Evolutionary conservation across 1,140 invertebrate genomes (phyloP), one percentile per base, ranked within the genome.

Genomic region (Cylas formicarius): DNA sequence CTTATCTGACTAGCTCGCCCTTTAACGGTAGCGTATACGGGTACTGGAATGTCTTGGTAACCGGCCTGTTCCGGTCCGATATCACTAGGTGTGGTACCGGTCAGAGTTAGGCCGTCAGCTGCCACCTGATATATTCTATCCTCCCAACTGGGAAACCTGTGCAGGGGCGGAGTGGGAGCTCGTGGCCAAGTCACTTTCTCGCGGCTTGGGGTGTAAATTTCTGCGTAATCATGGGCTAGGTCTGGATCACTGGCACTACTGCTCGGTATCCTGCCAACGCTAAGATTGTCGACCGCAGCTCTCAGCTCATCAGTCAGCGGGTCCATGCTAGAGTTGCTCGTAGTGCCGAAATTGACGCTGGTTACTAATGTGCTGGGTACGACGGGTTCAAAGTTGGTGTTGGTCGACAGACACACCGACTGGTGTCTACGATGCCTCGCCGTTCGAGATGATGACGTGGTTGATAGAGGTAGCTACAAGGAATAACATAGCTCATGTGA

Each of bases 1-100:
- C 91, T 75, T 52, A 97, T 96, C 71, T 95, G 91, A 66, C 90
- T 93, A 28, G 91, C 91, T 60, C 91, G 77, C 66, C 88, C 92
- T 77, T 96, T 95, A 11, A 97, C 87, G 20, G 90, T 94, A 14
- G 91, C 90, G 68, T 93, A 97, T 10, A 97, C 91, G 26, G 92
- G 92, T 37, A 95, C 88, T 28, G 82, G 86, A 57, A 87, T 86
- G 67, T 86, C 84, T 67, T 83, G 84, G 63, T 88, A 89, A 48
- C 84, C 84, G 53, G 70, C 71, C 53, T 71, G 71, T 39, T 71
- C 69, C 19, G 71, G 71, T 50, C 62, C 68, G 51, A 59, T 60
- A 59, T 55, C 69, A 53, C 61, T 69, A 44, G 40, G 67, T 40
- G 50, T 69, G 43, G 60, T 70, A 31, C 58, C 64, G 13, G 60